These are phyloP conservation scores for Matsumyia berberina DNA, from an alignment of 2,888 invertebrate genomes.

Conservation along the genomic window DNA sequence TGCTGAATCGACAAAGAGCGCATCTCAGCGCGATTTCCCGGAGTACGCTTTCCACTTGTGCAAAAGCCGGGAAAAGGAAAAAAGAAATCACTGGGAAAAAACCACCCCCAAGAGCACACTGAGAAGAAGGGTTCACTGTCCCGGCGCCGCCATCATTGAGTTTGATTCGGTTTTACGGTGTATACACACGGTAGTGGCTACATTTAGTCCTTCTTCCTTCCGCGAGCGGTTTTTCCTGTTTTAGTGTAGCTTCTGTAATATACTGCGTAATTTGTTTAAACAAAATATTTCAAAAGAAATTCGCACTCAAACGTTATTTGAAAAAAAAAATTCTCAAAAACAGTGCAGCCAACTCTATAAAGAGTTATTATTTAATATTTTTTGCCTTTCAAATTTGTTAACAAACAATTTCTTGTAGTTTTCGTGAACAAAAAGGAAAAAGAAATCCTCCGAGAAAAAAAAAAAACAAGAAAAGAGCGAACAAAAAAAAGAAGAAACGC, in stretches of 20 bases:
- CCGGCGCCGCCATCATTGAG: constrained; percentile 79
- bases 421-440: constrained; percentile 15
- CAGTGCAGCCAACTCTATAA: constrained; percentile 59
- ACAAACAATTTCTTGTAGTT: constrained; percentile 1
- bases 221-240: constrained; percentile 46
- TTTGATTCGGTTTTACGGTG: constrained; percentile 79
- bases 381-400: neutral
- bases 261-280: constrained; percentile 42
- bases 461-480: constrained; percentile 10
- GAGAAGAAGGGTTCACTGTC: constrained; percentile 80
- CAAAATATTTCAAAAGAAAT: constrained; percentile 14
- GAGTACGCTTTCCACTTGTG: constrained; percentile 41
- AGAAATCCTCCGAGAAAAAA: constrained; percentile 8
- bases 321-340: constrained; percentile 7
- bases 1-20: constrained; percentile 52
- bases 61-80: constrained; percentile 48
- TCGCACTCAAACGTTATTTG: too few species aligned
- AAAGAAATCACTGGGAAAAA: constrained; percentile 58
- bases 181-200: constrained; percentile 77
- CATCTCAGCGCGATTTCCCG: constrained; percentile 35
- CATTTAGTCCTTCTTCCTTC: constrained; percentile 47
- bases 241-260: neutral
- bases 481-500: constrained; percentile 55
- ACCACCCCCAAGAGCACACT: constrained; percentile 56
- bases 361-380: neutral